Evolutionary conservation across 2,113 vertebrate species (phyloP), one percentile per base, ranked within the genome.

Genomic region (Corynorhinus townsendii): DNA sequence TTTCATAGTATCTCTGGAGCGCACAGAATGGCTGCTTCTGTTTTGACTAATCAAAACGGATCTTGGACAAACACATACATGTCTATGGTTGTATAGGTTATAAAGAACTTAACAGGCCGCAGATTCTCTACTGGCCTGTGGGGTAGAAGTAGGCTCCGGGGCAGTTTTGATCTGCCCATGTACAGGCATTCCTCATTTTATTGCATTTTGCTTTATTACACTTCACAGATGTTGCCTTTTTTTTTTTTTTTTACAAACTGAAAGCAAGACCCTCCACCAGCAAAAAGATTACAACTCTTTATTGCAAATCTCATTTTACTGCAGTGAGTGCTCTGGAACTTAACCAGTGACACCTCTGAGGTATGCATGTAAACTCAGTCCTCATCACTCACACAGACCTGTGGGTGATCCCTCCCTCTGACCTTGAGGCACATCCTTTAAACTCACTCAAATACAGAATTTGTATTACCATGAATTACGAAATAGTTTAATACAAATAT

Each of bases 401-500:
- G 66, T 1, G 49, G 40, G 8, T 19, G 35, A 56, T 89, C 45
- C 33, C 84, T 15, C 75, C 15, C 47, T 83, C 26, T 66, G 62
- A 80, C 85, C 72, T 85, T 69, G n/a, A 81, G 68, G 90, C 26
- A 62, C 3, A 81, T 2, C 7, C 45, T 79, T 38, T 81, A 80
- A 71, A 54, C n/a, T 64, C 2, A 38, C n/a, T 28, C 69, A 59
- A 66, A 49, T 15, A 40, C 68, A 77, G 47, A 92, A 86, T 86
- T 4, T 77, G 22, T n/a, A 28, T n/a, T 76, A 77, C 62, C 15
- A 72, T 14, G 66, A 47, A 6, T 79, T 79, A 73, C 52, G 15
- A 79, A 89, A 89, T 85, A 86, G 77, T 38, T 79, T 45, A 68
- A 69, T 75, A 93, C n/a, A 94, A 73, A 69, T 86, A 64, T 83